Percentiles rank a stretch among this genome's conserved stretches.
Evolutionary conservation across 2,888 invertebrate species (phyloP).

Genomic region (Ganaspis brasiliensis): DNA sequence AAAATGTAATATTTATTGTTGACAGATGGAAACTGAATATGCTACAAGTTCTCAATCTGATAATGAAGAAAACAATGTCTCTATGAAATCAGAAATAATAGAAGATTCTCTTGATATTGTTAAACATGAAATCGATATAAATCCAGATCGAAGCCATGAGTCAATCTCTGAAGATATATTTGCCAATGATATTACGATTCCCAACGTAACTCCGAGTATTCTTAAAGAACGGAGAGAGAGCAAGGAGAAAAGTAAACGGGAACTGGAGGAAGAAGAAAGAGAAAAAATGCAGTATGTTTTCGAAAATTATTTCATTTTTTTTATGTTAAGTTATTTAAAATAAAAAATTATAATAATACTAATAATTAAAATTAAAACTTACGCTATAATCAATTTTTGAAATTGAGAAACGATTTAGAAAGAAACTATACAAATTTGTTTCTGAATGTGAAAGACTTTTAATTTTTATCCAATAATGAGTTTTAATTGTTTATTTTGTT

Average conservation of each 20-base stretch:
- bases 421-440: no score
- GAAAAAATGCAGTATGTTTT: constrained; percentile 96
- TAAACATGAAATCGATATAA: constrained; percentile 65
- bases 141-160: constrained; percentile 60
- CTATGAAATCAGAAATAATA: constrained; percentile 44
- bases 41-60: constrained; percentile 67
- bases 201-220: constrained; percentile 63
- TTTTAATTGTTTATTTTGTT: no score
- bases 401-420: no score
- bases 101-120: constrained; percentile 65
- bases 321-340: no score
- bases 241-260: constrained; percentile 88
- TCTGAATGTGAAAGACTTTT: no score
- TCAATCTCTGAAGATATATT: constrained; percentile 68
- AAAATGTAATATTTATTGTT: constrained; percentile 13
- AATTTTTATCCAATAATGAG: no score
- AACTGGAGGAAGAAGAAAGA: constrained; percentile 95
- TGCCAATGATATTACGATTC: constrained; percentile 72
- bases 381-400: no score
- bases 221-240: constrained; percentile 81
- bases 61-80: constrained; percentile 60
- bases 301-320: constrained; percentile 22
- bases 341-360: no score
- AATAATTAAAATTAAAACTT: no score
- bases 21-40: constrained; percentile 65